Conservation (phyloP, 2,797 vertebrate genomes). For the Crax fasciolata region DNA sequence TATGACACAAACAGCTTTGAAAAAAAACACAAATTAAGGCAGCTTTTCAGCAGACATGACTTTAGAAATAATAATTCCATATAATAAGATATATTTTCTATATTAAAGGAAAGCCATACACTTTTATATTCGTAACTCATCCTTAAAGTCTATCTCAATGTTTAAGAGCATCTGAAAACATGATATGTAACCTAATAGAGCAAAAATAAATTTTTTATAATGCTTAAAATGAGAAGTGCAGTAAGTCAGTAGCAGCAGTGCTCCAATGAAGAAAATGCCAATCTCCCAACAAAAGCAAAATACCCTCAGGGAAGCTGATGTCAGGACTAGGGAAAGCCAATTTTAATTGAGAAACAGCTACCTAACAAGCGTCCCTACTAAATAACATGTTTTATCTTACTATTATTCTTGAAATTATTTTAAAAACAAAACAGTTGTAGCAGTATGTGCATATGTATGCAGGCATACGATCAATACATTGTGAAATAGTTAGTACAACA, state of each 20-base stretch:
- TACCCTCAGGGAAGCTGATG: neutral
- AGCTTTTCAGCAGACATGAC: neutral
- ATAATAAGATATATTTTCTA: neutral
- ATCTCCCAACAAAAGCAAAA: neutral
- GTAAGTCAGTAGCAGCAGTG: neutral
- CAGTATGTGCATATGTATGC: neutral
- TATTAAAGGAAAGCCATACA: neutral
- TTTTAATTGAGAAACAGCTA: neutral
- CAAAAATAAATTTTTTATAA: neutral
- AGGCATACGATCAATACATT: neutral
- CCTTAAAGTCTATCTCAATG: neutral
- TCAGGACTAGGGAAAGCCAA: neutral
- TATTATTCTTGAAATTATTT: neutral
- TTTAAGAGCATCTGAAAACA: neutral
- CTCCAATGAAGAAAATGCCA: neutral
- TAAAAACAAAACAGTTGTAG: neutral
- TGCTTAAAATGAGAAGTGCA: neutral
- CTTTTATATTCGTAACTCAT: neutral
- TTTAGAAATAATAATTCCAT: neutral
- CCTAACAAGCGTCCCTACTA: neutral
- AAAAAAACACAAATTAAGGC: neutral
- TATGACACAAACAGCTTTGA: neutral
- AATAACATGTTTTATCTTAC: neutral
- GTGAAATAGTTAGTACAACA: neutral
- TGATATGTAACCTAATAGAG: neutral